Base-by-base conservation (phyloP, 2,113 vertebrate species). In the Melanotaenia duboulayi region DNA sequence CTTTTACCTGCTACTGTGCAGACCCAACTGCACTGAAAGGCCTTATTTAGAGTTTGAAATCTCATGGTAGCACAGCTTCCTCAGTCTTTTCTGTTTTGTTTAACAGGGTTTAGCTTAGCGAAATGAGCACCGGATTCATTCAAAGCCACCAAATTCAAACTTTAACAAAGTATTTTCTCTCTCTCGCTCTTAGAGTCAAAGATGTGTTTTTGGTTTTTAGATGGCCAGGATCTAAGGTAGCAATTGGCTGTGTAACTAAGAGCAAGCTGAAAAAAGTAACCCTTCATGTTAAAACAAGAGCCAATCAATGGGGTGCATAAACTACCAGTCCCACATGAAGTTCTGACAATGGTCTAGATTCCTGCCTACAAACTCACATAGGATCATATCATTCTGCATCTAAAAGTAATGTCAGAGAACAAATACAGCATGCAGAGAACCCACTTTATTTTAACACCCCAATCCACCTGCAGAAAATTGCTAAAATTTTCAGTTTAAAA, bases 361-460 rank as follows among this genome's bases (percentile, higher is more conserved):
- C 58, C 2, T 39, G 65, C 66, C 56, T 81, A 65, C 55, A 44
- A 39, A 57, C 28, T n/a, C 42, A 44, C 60, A 62, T 54, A n/a
- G 39, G 46, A 28, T 66, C 57, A 54, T 46, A 85, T 82, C 73
- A 63, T 25, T 88, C 76, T 81, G 66, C 65, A 79, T 81, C 63
- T 83, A 68, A 54, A 71, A 42, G 68, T 56, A 64, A 71, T 46
- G 46, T 62, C 62, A n/a, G n/a, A n/a, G n/a, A n/a, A 71, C 28
- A 28, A 28, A 28, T 6, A 4, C 6, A 28, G 28, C 28, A 28
- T 28, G 6, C 28, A 28, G 28, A 28, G 28, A 28, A 6, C 28
- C 28, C 28, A 28, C 28, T 28, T 28, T 28, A 28, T 28, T 60
- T 67, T 11, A 77, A 62, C 60, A 68, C 13, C 56, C 55, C 44